Percentiles rank a stretch among this genome's conserved stretches.
These are phyloP conservation scores for Geopemphigus sp. DNA, from an alignment of 1,140 invertebrate species.

Conservation along the genomic window DNA sequence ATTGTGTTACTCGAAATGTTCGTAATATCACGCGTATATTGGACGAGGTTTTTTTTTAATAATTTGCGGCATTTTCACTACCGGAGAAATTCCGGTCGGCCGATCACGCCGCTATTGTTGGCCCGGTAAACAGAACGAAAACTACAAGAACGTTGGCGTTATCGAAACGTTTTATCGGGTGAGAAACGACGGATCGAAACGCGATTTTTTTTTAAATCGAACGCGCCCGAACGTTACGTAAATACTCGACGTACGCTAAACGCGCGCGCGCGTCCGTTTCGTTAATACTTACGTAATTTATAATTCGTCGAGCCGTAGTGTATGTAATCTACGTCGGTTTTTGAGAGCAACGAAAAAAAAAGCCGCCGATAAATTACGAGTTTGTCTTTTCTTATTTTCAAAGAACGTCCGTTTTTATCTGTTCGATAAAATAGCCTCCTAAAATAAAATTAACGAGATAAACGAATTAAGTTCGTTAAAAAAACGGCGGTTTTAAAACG, in stretches of 20 bases:
- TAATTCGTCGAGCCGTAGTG: slow-evolving; percentile 31
- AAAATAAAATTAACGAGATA: slow-evolving; percentile 13
- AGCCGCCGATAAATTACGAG: slow-evolving; percentile 30
- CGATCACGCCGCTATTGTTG: background rate
- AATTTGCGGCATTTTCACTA: no score
- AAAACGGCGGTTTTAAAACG: no score
- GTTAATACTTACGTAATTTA: slow-evolving; percentile 28
- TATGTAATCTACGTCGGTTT: background rate
- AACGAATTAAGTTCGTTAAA: background rate
- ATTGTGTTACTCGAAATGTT: no score
- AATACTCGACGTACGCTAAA: slow-evolving; percentile 12
- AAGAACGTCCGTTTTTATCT: slow-evolving; percentile 31
- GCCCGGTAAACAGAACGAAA: no score
- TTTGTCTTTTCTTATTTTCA: no score
- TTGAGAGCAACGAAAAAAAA: slow-evolving; percentile 34
- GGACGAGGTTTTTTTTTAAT: no score
- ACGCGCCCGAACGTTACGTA: background rate
- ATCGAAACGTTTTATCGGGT: no score
- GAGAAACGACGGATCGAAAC: no score
- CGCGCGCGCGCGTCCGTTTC: background rate
- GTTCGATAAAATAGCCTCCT: slow-evolving; percentile 26
- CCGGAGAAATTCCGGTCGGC: no score
- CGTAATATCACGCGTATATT: no score
- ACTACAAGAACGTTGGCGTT: no score
- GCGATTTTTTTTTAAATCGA: no score